Evolutionary conservation across 2,888 invertebrate genomes (phyloP), one percentile per base, ranked within the genome.

Genomic region (Cosmorhoe ocellata): DNA sequence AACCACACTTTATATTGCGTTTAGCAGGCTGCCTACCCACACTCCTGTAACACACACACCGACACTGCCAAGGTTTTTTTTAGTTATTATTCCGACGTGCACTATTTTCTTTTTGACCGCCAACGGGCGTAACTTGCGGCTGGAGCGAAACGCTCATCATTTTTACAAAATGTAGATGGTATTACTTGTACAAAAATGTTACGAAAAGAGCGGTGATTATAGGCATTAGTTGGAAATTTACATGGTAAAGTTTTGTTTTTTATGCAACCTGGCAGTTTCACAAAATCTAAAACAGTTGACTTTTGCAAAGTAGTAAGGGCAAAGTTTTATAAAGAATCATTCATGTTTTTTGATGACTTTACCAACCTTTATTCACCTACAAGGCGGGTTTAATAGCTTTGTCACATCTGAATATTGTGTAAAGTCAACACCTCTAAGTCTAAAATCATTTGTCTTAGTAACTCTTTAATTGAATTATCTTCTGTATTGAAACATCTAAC

Each of bases 1-100:
- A 85, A 86, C 86, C 88, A 81, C 87, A 86, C 87, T 88, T 88
- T 90, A 89, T 89, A 87, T 89, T 88, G 81, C 87, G 87, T 87
- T 87, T 87, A 88, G 85, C 85, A 79, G 78, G 73, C 79, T 76
- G 82, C 81, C 86, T 86, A 85, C 89, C 78, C 86, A 84, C 85
- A 84, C 81, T 77, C 74, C 73, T 68, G 73, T 67, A 64, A 65
- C 73, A 79, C 81, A 81, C 79, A 82, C 79, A 79, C 74, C 74
- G 68, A 71, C 68, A 69, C 63, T 56, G 58, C 63, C 68, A 74
- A 72, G 76, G 75, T 78, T 79, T 84, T 87, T 86, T 85, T 84
- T 76, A 78, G 76, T 81, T 82, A 80, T 84, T 86, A 82, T 84
- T 81, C 74, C 79, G 68, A 77, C 76, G 78, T 81, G 80, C 80